A percentile compares a stretch with the other conserved stretches of the same genome.
phyloP scores from a whole-genome alignment of 2,797 vertebrate species.

The Serranus cabrilla region DNA sequence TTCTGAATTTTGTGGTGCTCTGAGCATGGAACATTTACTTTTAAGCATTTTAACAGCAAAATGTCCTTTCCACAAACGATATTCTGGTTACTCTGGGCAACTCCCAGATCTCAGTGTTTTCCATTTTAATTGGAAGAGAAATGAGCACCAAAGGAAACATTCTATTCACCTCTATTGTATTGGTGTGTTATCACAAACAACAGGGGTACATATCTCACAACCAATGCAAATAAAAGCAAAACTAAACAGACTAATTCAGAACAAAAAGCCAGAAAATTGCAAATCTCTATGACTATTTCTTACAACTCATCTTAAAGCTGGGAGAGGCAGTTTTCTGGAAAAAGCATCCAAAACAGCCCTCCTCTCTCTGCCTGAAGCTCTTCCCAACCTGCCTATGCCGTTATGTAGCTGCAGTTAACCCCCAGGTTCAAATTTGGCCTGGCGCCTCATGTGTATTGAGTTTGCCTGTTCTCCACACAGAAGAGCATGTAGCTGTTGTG shows the following conservation, averaged over 20 bases:
- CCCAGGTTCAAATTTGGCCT: no score
- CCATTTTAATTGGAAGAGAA: neutral
- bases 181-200: neutral
- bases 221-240: neutral
- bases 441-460: no score
- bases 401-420: no score
- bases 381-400: no score
- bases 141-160: no score
- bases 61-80: neutral
- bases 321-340: no score
- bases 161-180: neutral
- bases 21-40: neutral
- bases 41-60: neutral
- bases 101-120: neutral
- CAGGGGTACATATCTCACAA: neutral
- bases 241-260: neutral
- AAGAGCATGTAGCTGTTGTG: no score
- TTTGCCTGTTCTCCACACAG: no score
- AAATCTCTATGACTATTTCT: neutral
- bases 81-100: neutral
- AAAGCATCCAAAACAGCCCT: no score
- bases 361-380: no score
- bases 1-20: neutral
- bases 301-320: neutral
- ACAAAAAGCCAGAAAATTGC: neutral